Conservation (phyloP, 2,113 vertebrate genomes). For the Urocynchramus pylzowi region DNA sequence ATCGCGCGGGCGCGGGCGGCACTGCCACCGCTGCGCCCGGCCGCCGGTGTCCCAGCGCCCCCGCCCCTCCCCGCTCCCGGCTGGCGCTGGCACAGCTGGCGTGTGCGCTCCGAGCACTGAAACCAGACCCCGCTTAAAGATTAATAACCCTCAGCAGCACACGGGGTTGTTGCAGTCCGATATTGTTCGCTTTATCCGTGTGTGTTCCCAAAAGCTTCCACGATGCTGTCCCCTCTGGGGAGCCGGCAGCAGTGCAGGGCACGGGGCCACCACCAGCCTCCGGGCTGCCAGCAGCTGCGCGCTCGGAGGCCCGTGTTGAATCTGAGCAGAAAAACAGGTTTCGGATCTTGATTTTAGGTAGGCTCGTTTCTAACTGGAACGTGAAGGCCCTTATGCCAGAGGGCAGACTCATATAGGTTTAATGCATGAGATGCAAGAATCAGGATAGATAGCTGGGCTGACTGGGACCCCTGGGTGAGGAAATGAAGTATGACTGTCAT, state of each 20-base stretch:
- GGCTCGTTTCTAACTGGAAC: neutral
- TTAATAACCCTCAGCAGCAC: neutral
- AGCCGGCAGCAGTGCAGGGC: neutral
- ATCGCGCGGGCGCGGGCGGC: neutral
- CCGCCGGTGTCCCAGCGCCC: rapidly evolving
- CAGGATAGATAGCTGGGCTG: neutral
- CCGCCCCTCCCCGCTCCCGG: neutral
- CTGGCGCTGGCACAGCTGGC: neutral
- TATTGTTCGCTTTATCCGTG: rapidly evolving
- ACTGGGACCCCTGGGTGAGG: neutral
- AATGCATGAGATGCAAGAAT: neutral
- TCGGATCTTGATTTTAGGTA: neutral
- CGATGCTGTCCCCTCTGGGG: neutral
- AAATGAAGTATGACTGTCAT: neutral
- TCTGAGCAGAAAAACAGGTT: neutral
- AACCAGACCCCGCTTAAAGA: neutral
- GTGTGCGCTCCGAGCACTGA: neutral
- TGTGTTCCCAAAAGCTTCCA: neutral
- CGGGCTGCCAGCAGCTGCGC: rapidly evolving
- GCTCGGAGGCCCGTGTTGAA: neutral
- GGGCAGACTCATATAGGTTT: rapidly evolving
- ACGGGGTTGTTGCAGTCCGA: too few species aligned
- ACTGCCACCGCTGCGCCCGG: rapidly evolving
- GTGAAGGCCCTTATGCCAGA: neutral
- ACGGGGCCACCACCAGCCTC: rapidly evolving